Conservation (phyloP, 1,140 invertebrate genomes). For the Temnothorax curvispinosus region DNA sequence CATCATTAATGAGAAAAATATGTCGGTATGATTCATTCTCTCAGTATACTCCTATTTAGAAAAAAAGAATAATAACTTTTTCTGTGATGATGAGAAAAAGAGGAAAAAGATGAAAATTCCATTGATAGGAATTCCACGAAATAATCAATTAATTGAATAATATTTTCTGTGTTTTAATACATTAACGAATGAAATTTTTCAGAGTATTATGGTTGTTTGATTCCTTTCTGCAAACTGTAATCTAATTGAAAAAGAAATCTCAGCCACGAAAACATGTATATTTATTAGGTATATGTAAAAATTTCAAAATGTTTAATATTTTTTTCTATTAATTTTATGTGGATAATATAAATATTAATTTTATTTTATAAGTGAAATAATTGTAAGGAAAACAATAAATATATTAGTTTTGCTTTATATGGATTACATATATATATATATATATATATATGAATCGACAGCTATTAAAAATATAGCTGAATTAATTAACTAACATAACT, state of each 20-base stretch:
- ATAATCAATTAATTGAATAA: neutral
- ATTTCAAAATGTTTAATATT: neutral
- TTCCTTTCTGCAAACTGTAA: neutral
- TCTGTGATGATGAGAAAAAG: neutral
- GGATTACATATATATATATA: neutral
- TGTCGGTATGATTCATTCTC: neutral
- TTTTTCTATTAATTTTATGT: neutral
- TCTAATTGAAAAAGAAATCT: neutral
- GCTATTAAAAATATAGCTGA: constrained; percentile 9
- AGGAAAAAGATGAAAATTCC: constrained; percentile 4
- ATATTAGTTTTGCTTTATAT: neutral
- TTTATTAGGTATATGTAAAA: neutral
- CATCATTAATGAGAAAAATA: constrained; percentile 52
- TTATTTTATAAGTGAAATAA: neutral
- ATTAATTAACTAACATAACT: constrained; percentile 52
- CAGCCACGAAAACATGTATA: neutral
- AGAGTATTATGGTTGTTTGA: neutral
- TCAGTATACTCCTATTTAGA: neutral
- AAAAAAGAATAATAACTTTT: neutral
- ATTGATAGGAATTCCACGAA: neutral
- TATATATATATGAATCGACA: neutral
- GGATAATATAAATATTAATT: neutral
- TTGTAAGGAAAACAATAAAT: neutral
- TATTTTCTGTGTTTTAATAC: neutral
- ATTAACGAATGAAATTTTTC: constrained; percentile 28